Conservation (phyloP, 2,888 invertebrate species). For the Agapetus fuscipes region DNA sequence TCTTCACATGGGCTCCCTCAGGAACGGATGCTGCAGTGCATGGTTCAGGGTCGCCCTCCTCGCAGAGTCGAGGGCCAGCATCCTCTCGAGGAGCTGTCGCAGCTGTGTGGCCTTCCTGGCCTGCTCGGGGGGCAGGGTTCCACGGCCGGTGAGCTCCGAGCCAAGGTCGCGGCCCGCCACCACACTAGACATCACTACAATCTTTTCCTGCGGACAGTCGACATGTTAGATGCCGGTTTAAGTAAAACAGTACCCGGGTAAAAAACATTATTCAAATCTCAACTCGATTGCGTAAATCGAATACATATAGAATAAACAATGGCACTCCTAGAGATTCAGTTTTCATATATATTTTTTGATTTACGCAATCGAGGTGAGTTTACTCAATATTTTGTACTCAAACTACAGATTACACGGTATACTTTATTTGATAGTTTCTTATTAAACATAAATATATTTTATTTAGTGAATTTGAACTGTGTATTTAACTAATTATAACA, state of each 20-base stretch:
- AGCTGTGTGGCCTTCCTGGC: conserved; percentile 85
- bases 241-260: background rate
- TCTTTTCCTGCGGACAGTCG: conserved; percentile 73
- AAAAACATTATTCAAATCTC: background rate
- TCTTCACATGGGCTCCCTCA: conserved; percentile 16
- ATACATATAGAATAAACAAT: too few species aligned
- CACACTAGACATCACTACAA: conserved; percentile 89
- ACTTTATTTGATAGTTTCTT: too few species aligned
- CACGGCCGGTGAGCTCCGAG: conserved; percentile 74
- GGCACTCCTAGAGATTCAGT: too few species aligned
- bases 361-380: too few species aligned
- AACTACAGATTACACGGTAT: too few species aligned
- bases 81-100: conserved; percentile 84
- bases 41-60: conserved; percentile 92
- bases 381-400: too few species aligned
- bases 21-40: conserved; percentile 85
- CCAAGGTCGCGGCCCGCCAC: conserved; percentile 79
- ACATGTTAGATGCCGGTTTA: conserved; percentile 5
- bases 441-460: too few species aligned
- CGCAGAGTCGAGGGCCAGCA: conserved; percentile 83
- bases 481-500: too few species aligned
- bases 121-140: conserved; percentile 80
- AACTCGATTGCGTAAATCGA: too few species aligned
- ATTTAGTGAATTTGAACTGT: too few species aligned
- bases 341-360: too few species aligned